A percentile compares a stretch with the other conserved stretches of the same genome.
Evolutionary conservation across 1,140 invertebrate species (phyloP).

Genomic region (Ips typographus): DNA sequence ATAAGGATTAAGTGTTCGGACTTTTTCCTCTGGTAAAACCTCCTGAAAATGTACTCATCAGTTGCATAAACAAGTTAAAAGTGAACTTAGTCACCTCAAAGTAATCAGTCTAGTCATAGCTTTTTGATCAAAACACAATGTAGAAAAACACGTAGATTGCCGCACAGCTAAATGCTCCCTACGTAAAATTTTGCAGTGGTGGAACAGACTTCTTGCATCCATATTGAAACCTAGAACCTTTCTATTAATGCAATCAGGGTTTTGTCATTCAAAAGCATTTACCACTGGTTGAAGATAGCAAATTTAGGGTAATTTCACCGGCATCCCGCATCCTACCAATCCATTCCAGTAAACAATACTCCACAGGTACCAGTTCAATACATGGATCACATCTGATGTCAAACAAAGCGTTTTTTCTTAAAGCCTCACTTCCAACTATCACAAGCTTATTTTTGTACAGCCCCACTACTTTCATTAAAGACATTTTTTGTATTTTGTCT

Average conservation of each 20-base stretch:
- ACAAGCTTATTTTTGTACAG: constrained; percentile 56
- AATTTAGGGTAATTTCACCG: constrained; percentile 72
- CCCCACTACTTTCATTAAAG: constrained; percentile 49
- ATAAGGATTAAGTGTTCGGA: constrained; percentile 58
- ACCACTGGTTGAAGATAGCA: constrained; percentile 60
- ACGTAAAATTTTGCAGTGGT: constrained; percentile 64
- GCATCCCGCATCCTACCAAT: constrained; percentile 71
- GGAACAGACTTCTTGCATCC: constrained; percentile 56
- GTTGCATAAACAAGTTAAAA: background rate
- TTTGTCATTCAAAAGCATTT: constrained; percentile 48
- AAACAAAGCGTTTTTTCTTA: constrained; percentile 62
- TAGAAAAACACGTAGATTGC: constrained; percentile 54
- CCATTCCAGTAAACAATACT: constrained; percentile 75
- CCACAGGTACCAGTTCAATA: constrained; percentile 57
- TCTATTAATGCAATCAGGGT: too few species aligned
- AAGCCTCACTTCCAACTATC: constrained; percentile 69
- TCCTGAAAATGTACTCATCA: constrained; percentile 18
- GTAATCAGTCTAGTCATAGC: constrained; percentile 59
- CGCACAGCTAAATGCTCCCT: constrained; percentile 64
- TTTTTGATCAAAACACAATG: constrained; percentile 45
- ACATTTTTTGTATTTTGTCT: constrained; percentile 49
- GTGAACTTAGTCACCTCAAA: constrained; percentile 48
- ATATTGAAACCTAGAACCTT: constrained; percentile 24
- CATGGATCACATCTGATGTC: constrained; percentile 56
- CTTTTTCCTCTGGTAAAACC: constrained; percentile 63